phyloP scores from a whole-genome alignment of 2,797 vertebrate species.

The Sebastes kiyomatsui region DNA sequence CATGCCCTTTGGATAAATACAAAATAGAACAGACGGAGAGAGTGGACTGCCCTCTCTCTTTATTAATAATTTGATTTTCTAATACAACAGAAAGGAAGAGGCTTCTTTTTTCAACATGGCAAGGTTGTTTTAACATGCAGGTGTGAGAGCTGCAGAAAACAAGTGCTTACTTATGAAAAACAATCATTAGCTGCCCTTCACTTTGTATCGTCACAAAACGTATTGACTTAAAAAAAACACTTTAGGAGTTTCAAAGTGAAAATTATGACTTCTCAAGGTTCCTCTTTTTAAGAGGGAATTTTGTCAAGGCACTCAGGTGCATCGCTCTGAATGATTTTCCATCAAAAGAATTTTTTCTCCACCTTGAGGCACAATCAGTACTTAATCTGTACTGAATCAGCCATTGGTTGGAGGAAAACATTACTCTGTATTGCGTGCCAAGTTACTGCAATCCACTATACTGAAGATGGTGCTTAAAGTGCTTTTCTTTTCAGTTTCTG shows the following conservation, averaged over 20 bases:
- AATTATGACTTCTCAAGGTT: conserved; percentile 73
- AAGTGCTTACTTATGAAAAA: conserved; percentile 47
- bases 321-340: conserved; percentile 64
- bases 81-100: conserved; percentile 6
- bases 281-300: conserved; percentile 56
- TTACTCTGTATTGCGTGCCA: conserved; percentile 38
- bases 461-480: conserved; percentile 45
- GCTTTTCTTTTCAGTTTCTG: conserved; percentile 61
- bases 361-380: conserved; percentile 66
- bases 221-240: conserved; percentile 28
- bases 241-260: conserved; percentile 52
- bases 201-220: conserved; percentile 48
- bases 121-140: conserved; percentile 52
- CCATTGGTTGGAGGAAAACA: conserved; percentile 39
- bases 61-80: not conserved
- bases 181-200: conserved; percentile 58
- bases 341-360: conserved; percentile 57
- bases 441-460: conserved; percentile 35
- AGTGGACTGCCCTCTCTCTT: not conserved
- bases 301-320: conserved; percentile 50
- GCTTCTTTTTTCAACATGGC: not conserved
- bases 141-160: conserved; percentile 20
- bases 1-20: not conserved
- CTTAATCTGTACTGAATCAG: conserved; percentile 52
- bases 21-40: not conserved